Evolutionary conservation across 2,888 invertebrate species (phyloP).

Genomic region (Allolobophora icterica): DNA sequence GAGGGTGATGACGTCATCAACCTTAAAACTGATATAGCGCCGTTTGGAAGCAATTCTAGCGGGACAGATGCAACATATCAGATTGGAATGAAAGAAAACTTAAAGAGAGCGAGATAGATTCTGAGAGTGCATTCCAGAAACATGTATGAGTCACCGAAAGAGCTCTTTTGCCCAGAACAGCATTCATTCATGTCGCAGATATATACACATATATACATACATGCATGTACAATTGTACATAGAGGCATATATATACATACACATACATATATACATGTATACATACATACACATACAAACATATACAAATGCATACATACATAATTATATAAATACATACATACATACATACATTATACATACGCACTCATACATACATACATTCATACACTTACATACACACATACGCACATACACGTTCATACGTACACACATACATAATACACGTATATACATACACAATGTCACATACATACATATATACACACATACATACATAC

Average conservation of each 20-base stretch:
- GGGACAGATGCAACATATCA: neutral
- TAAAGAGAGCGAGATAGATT: neutral
- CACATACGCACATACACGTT: too few species aligned
- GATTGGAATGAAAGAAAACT: neutral
- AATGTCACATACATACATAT: neutral
- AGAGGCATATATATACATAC: neutral
- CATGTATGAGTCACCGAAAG: too few species aligned
- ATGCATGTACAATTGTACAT: neutral
- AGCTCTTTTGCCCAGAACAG: neutral
- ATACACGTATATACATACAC: too few species aligned
- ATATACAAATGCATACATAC: too few species aligned
- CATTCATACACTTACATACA: too few species aligned
- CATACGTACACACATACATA: too few species aligned
- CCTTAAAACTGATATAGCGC: neutral
- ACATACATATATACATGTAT: neutral
- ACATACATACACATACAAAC: constrained; percentile 27
- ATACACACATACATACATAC: constrained; percentile 25
- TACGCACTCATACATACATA: too few species aligned
- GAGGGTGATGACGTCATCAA: neutral
- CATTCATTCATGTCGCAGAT: neutral
- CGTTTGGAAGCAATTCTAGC: neutral
- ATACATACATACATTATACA: too few species aligned
- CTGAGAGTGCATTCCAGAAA: neutral
- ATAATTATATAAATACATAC: too few species aligned
- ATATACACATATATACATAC: neutral